Base-by-base conservation (phyloP, 2,113 vertebrate species). In the Typhlomys cinereus region DNA sequence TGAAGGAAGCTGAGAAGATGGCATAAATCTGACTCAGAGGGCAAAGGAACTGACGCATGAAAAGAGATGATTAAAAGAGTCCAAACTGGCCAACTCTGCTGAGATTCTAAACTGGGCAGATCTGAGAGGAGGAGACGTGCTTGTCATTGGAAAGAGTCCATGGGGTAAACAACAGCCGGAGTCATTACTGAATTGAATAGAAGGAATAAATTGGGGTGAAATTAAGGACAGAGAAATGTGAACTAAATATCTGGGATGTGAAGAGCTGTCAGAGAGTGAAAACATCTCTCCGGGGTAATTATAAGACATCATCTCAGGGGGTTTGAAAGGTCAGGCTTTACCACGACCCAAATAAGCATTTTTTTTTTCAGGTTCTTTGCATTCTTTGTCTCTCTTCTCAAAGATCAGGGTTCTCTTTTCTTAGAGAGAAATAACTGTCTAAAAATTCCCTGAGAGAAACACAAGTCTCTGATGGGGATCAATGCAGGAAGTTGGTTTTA, bases 171-270 rank as follows among this genome's bases (percentile, higher is more conserved):
- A 90, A 67, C 61, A 62, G 34, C 73, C 91, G 88, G 61, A 76
- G 66, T 93, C 80, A 70, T 89, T 64, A 78, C 83, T 54, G 83
- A 70, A 67, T 64, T 84, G 71, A 95, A 66, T 2, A 44, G 83
- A 64, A 89, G 59, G 52, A 67, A 82, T 87, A 89, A 70, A 87
- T 39, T 82, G 86, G 67, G 80, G 84, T 92, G 83, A 89, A 87
- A 95, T 92, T 82, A 85, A 96, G 84, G 92, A 93, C 83, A 69
- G 70, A 90, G 78, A 88, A 90, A 90, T 85, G 69, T 90, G 73
- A 66, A 70, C 74, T 48, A 76, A 71, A 69, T 84, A 78, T 76
- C 59, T 46, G 46, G 71, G 66, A 54, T 90, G 67, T 84, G 54
- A 94, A 94, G 67, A 82, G 39, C 57, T 82, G 82, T 62, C 75